phyloP scores from a whole-genome alignment of 2,888 invertebrate species.

The Arge pagana region DNA sequence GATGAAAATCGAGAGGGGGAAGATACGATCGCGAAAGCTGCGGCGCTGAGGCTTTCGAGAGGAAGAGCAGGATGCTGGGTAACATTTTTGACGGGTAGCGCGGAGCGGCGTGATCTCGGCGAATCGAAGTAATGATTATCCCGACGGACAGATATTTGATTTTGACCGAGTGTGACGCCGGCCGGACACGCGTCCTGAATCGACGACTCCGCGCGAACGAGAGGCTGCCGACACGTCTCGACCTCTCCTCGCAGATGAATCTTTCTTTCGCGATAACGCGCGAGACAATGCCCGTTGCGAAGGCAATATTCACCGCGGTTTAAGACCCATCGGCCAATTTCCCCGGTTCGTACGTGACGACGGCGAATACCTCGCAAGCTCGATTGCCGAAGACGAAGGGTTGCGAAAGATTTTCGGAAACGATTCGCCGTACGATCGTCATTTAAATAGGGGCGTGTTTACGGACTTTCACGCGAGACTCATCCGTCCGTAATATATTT shows the following conservation, averaged over 20 bases:
- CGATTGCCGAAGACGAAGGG: too few relatives aligned
- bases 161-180: slow-evolving; percentile 46
- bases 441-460: too few relatives aligned
- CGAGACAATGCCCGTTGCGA: slow-evolving; percentile 14
- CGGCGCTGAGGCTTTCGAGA: too few relatives aligned
- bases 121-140: not conserved
- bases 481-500: not conserved
- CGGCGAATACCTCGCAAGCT: too few relatives aligned
- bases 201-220: slow-evolving; percentile 25
- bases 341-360: too few relatives aligned
- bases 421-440: too few relatives aligned
- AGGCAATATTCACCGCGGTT: slow-evolving; percentile 7
- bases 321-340: too few relatives aligned
- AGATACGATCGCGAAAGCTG: too few relatives aligned
- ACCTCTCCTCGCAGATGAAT: slow-evolving; percentile 8
- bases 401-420: too few relatives aligned
- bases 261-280: slow-evolving; percentile 7
- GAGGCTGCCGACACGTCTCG: slow-evolving; percentile 32
- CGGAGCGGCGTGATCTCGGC: not conserved
- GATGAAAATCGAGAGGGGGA: too few relatives aligned
- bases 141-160: slow-evolving; percentile 31
- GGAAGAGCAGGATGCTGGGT: not conserved
- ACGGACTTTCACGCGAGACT: too few relatives aligned
- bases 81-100: not conserved
- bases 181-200: slow-evolving; percentile 40